Evolutionary conservation across 1,140 invertebrate genomes (phyloP).

Genomic region (Oncopodura yosiiana): DNA sequence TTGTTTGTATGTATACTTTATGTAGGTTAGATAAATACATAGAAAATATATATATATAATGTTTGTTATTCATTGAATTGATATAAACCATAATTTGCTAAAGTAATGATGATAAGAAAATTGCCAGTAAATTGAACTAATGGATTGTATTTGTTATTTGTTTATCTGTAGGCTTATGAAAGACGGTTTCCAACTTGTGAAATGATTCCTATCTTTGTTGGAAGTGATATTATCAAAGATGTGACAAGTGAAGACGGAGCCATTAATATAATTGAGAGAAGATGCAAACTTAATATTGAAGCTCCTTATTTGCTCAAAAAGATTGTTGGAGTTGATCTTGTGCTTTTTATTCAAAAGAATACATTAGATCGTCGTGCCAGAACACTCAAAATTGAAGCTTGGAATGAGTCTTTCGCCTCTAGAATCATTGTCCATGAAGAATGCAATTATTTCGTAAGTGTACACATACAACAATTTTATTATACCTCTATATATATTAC

Average conservation of each 20-base stretch:
- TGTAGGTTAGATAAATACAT: too few species aligned
- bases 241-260: constrained; percentile 66
- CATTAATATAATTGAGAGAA: constrained; percentile 69
- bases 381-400: constrained; percentile 80
- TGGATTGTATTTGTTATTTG: neutral
- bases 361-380: constrained; percentile 66
- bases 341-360: constrained; percentile 90
- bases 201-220: constrained; percentile 89
- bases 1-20: too few species aligned
- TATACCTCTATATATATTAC: constrained; percentile 5
- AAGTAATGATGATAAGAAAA: too few species aligned
- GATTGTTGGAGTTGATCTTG: constrained; percentile 87
- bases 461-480: too few species aligned
- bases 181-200: constrained; percentile 85
- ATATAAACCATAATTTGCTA: neutral
- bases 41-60: too few species aligned
- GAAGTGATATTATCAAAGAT: constrained; percentile 74
- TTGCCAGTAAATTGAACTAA: neutral
- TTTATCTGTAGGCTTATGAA: constrained; percentile 69
- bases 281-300: constrained; percentile 86
- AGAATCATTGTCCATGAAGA: constrained; percentile 81
- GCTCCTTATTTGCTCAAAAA: constrained; percentile 89
- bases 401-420: constrained; percentile 82
- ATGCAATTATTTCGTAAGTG: constrained; percentile 82
- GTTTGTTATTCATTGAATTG: neutral